Base-by-base conservation (phyloP, 2,888 invertebrate species). In the Temnothorax rugatulus region DNA sequence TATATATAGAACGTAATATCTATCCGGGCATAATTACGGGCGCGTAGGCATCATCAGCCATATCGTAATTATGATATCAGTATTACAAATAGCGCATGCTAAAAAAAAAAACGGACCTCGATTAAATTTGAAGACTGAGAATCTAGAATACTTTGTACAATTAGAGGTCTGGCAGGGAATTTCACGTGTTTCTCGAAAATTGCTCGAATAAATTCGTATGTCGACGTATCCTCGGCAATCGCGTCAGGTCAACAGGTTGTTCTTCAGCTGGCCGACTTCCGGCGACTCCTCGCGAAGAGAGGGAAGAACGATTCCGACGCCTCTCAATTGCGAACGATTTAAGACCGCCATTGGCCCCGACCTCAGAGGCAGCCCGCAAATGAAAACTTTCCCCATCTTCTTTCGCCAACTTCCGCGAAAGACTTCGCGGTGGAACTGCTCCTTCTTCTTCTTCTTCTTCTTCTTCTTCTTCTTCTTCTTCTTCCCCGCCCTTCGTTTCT, bases 241-340 rank as follows among this genome's bases (percentile, higher is more conserved):
- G 38, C 25, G 15, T 59, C 47, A 15, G 89, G 90, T 87, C 89
- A 90, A 90, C 90, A 90, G 90, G 90, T 90, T 90, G 90, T 87
- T 89, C 85, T 82, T 76, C 84, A 77, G 81, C 83, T 84, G 84
- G 76, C 84, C 88, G 87, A 87, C 85, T 89, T 89, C 87, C 88
- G 88, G 83, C 84, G 82, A 82, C 87, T 86, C 71, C 77, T 54
- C 64, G 44, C 69, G n/a, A 73, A 50, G 68, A 69, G 77, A 76
- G 61, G 74, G 63, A 71, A 79, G 84, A 84, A 86, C 47, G 66
- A 47, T 47, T 68, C 57, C 82, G 85, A 83, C 84, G 88, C 82
- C 90, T 87, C 87, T 90, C 88, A 90, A 90, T 90, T 84, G 90
- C 88, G 83, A 87, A 89, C 90, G 90, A 90, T 90, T 90, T 90